Evolutionary conservation across 2,888 invertebrate genomes (phyloP), one percentile per base, ranked within the genome.

Genomic region (Tenthredo scrophulariae): DNA sequence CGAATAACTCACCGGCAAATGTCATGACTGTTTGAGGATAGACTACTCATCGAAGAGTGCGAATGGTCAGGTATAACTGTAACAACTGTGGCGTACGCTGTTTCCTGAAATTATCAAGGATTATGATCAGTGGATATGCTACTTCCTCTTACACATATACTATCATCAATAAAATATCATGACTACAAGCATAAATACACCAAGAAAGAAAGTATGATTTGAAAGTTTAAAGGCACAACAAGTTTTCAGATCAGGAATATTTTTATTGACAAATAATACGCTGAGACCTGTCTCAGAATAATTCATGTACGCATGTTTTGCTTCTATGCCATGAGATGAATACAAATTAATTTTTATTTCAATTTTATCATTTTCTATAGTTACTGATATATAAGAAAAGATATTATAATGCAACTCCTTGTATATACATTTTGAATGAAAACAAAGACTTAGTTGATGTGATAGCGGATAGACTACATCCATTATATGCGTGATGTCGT

Each of bases 21-120:
- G 87, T 92, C 92, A 90, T 92, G 92, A 89, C 91, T 92, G 87
- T 90, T 92, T 37, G 92, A 92, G 79, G 92, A 92, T 85, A 92
- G 87, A 86, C 92, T 92, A 87, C 92, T 92, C 83, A 92, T 91
- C 18, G 92, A 92, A 74, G 92, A 92, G 79, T 92, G 92, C 88
- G 91, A 91, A 87, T 92, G 92, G 84, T 92, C 91, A 84, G 92
- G 92, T 88, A 92, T 91, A 26, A 92, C 91, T 77, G 92, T 92
- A 84, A 92, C 92, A 86, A 92, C 90, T 82, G 91, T 91, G 72
- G 91, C 89, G 84, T 92, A 92, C 75, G 90, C 88, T 83, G 91
- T 88, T 89, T 92, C 92, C 92, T 92, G 85, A 62, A 80, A 62
- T 22, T n/a, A 29, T 77, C 4, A 54, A n/a, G 9, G n/a, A 77